Evolutionary conservation across 2,797 vertebrate species (phyloP), one percentile per base, ranked within the genome.

Genomic region (Danionella dracula): DNA sequence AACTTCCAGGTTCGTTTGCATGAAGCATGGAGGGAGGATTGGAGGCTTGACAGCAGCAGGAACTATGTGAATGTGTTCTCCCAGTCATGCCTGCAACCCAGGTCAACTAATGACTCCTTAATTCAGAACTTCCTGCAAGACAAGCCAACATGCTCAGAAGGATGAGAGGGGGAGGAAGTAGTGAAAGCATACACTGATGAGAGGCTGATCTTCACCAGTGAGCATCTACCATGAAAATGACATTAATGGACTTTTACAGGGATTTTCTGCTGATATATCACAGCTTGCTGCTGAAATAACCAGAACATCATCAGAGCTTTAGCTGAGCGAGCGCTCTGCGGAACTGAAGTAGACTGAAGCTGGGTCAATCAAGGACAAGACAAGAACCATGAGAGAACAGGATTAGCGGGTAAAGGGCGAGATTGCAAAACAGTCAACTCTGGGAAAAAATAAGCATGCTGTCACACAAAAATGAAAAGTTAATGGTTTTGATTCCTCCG

Each of bases 91-190:
- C 29, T 27, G n/a, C 44, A 54, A 66, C 34, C 37, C 13, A 42
- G 32, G 37, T 44, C 61, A 60, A 58, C 60, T 42, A 66, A 76
- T 34, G 17, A 19, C 58, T 76, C 50, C 31, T 70, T 29, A 9
- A 41, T 51, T 63, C 49, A 55, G 37, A 29, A 50, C 37, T 44
- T 67, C 57, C 53, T 41, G 42, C 29, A 37, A 16, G 29, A 55
- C 57, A 15, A 46, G 45, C 27, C 46, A 23, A 38, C 58, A 38
- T 12, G 38, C 38, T 46, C 38, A 29, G 53, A 10, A 53, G 19
- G 17, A 70, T 17, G 4, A 34, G 2, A 11, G 9, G 4, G 13
- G n/a, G 9, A 5, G 8, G 13, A 16, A 49, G 19, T 5, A 40
- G 16, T 27, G 15, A 50, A 34, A 15, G 38, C 19, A 45, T 10